A percentile compares a stretch with the other conserved stretches of the same genome.
Evolutionary conservation across 2,797 vertebrate genomes (phyloP).

Genomic region (Periparus ater): DNA sequence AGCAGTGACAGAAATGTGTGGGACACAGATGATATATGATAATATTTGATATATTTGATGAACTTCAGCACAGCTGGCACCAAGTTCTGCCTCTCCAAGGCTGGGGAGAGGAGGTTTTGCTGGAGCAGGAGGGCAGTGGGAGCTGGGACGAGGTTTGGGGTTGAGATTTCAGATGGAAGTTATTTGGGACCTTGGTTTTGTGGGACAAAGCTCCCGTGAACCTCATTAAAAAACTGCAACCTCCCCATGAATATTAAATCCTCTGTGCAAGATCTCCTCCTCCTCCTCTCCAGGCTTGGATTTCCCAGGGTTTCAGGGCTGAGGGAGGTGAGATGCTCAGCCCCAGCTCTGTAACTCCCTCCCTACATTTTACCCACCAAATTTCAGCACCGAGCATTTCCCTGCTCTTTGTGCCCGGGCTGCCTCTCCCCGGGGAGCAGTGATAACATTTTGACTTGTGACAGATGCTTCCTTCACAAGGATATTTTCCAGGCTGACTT

Average conservation of each 20-base stretch:
- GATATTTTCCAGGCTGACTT: constrained; percentile 55
- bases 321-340: background rate
- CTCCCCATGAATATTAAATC: background rate
- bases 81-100: background rate
- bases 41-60: background rate
- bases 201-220: background rate
- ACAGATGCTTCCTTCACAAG: constrained; percentile 54
- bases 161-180: background rate
- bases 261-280: rapidly evolving
- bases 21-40: background rate
- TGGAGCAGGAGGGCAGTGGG: background rate
- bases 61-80: background rate
- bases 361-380: background rate
- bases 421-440: background rate
- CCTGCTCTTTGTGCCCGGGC: background rate
- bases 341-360: background rate
- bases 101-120: background rate
- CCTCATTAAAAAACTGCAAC: background rate
- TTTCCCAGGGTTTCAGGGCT: background rate
- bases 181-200: rapidly evolving
- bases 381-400: background rate
- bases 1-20: background rate
- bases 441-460: constrained; percentile 15
- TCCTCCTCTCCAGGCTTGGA: background rate
- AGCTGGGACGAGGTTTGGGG: background rate